Evolutionary conservation across 2,888 invertebrate genomes (phyloP).

Genomic region (Sycophila texana): DNA sequence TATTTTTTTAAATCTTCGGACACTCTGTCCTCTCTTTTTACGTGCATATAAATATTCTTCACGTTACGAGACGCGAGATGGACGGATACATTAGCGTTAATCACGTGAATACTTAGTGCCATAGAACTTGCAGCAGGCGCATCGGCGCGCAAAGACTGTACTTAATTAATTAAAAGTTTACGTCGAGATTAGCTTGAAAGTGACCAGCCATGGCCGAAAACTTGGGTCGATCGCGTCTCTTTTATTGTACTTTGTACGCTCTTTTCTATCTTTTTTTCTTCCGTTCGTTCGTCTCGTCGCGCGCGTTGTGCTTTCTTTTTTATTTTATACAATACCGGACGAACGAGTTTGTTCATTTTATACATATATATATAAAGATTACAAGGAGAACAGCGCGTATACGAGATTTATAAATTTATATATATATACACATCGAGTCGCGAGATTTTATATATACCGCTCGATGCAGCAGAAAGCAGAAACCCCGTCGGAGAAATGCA

Average conservation of each 20-base stretch:
- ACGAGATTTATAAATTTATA: conserved; percentile 43
- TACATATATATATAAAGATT: conserved; percentile 32
- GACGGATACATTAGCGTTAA: conserved; percentile 57
- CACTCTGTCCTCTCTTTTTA: conserved; percentile 52
- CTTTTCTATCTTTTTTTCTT: conserved; percentile 23
- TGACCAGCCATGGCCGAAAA: conserved; percentile 26
- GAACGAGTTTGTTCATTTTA: conserved; percentile 46
- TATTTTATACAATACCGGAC: conserved; percentile 37
- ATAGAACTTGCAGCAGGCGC: conserved; percentile 71
- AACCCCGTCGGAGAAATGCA: conserved; percentile 54
- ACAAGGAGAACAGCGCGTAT: conserved; percentile 50
- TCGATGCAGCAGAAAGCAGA: conserved; percentile 38
- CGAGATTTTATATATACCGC: conserved; percentile 39
- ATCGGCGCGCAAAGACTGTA: conserved; percentile 70
- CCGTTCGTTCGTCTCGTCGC: conserved; percentile 56
- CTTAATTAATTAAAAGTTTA: conserved; percentile 69
- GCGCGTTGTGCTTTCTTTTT: conserved; percentile 39
- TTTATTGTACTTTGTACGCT: conserved; percentile 34
- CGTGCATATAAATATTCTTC: conserved; percentile 34
- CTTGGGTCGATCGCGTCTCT: conserved; percentile 35
- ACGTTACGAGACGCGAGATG: conserved; percentile 50
- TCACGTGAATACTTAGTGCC: conserved; percentile 75
- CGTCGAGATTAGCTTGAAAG: conserved; percentile 42
- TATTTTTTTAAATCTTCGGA: conserved; percentile 29
- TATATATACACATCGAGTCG: conserved; percentile 33